Percentiles rank a stretch among this genome's conserved stretches.
Evolutionary conservation across 1,140 invertebrate species (phyloP).

Genomic region (Aphelinus certus): DNA sequence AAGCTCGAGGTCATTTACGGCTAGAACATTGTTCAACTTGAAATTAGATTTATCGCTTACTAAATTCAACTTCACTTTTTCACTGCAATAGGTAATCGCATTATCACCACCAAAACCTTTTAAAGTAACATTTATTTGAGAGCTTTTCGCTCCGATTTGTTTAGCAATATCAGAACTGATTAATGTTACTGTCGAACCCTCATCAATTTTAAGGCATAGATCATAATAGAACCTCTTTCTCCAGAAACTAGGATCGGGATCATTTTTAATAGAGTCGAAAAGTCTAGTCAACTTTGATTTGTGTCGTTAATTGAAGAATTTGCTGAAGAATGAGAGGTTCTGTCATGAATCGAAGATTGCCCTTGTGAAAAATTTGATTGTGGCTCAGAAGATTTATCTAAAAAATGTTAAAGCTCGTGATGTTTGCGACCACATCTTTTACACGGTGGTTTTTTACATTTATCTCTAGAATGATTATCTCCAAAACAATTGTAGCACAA

Average conservation of each 20-base stretch:
- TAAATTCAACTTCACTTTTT: not conserved
- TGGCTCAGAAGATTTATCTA: not conserved
- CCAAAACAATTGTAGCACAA: not conserved
- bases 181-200: not conserved
- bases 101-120: not conserved
- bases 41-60: not conserved
- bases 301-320: no score
- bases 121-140: not conserved
- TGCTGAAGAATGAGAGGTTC: no score
- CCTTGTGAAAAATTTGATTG: no score
- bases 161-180: not conserved
- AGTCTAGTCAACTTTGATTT: conserved; percentile 16
- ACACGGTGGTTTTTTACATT: conserved; percentile 2
- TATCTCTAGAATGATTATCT: not conserved
- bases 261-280: conserved; percentile 9
- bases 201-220: conserved; percentile 10
- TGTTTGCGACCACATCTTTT: not conserved
- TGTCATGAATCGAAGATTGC: no score
- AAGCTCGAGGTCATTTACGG: not conserved
- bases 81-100: not conserved
- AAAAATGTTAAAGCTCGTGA: conserved; percentile 6
- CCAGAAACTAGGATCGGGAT: not conserved
- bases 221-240: not conserved
- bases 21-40: not conserved
- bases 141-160: not conserved